These are phyloP conservation scores for Drosophila yooni DNA, from an alignment of 2,888 invertebrate genomes.

Conservation along the genomic window DNA sequence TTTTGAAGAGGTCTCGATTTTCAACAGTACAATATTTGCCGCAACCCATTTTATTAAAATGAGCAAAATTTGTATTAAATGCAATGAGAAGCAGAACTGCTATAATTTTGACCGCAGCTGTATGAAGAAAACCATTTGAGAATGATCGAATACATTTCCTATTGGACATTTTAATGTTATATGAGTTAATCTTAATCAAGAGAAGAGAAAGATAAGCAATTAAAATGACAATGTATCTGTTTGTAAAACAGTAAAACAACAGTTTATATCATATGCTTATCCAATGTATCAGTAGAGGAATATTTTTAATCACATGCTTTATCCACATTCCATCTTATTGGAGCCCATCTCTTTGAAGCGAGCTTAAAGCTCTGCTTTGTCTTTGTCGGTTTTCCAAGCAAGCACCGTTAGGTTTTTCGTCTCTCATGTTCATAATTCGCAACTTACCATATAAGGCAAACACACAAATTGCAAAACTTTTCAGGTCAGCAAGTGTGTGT, in stretches of 20 bases:
- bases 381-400: neutral
- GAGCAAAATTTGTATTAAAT: neutral
- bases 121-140: neutral
- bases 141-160: conserved; percentile 10
- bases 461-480: conserved; percentile 29
- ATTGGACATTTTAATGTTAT: neutral
- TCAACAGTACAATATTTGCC: neutral
- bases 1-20: too few relatives aligned
- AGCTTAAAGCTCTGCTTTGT: neutral
- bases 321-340: too few relatives aligned
- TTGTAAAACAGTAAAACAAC: neutral
- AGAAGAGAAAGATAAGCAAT: neutral
- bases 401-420: conserved; percentile 22
- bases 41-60: neutral
- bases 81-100: neutral
- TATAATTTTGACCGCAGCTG: neutral
- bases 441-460: conserved; percentile 32
- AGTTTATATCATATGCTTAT: neutral
- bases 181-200: neutral
- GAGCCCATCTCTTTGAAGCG: neutral
- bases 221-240: neutral
- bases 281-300: neutral
- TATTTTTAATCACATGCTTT: neutral
- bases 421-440: conserved; percentile 35
- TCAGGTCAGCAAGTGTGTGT: neutral